Evolutionary conservation across 2,113 vertebrate genomes (phyloP).

Genomic region (Alectura lathami): DNA sequence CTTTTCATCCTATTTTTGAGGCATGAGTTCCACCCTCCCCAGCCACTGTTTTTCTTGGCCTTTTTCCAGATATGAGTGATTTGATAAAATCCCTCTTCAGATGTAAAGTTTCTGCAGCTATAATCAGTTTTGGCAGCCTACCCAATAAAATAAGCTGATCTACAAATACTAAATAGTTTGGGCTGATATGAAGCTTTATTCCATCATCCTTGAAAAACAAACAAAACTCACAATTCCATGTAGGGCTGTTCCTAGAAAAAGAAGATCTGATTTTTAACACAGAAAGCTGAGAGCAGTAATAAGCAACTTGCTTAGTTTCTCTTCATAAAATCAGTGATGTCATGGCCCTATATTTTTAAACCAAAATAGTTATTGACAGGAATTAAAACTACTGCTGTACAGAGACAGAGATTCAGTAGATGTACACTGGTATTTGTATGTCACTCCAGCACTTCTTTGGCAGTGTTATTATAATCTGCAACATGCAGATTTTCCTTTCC

Average conservation of each 20-base stretch:
- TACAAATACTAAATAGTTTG: slow-evolving; percentile 37
- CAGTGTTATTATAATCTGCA: slow-evolving; percentile 1
- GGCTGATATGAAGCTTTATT: slow-evolving; percentile 16
- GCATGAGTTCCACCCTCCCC: slow-evolving; percentile 13
- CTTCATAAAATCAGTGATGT: background rate
- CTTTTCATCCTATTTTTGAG: slow-evolving; percentile 31
- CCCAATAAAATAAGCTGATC: slow-evolving; percentile 35
- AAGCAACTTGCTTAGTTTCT: background rate
- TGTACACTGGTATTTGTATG: background rate
- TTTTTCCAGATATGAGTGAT: slow-evolving; percentile 14
- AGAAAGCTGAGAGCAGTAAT: background rate
- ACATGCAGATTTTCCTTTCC: slow-evolving; percentile 10
- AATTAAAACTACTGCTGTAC: background rate
- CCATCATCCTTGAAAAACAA: slow-evolving; percentile 26
- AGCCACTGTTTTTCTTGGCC: slow-evolving; percentile 28
- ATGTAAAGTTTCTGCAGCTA: slow-evolving; percentile 22
- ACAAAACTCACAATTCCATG: background rate
- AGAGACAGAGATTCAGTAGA: background rate
- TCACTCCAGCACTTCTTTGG: slow-evolving; percentile 1
- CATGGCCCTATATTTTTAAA: background rate
- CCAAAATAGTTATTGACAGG: background rate
- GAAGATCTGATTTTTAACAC: background rate
- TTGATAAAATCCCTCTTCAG: slow-evolving; percentile 43
- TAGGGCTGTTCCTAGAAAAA: slow-evolving; percentile 27
- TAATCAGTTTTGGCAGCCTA: slow-evolving; percentile 7